Conservation (phyloP, 2,888 invertebrate species). For the Nymphalis polychloros region DNA sequence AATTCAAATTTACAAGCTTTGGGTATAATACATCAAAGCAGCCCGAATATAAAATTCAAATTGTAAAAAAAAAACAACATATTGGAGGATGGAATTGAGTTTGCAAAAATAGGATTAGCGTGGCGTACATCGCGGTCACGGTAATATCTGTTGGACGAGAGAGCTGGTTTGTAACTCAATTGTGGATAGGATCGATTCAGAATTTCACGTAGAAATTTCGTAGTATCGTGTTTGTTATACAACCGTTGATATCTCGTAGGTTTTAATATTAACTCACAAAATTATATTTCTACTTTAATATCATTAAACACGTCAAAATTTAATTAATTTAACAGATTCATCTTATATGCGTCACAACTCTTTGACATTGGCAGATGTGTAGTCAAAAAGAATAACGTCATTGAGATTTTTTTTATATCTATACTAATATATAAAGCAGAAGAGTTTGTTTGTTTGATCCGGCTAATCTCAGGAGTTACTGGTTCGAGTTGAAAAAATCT, state of each 20-base stretch:
- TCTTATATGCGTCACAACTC: too few relatives aligned
- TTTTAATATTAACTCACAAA: background rate
- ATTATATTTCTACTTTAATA: too few relatives aligned
- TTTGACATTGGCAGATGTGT: too few relatives aligned
- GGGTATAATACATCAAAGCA: background rate
- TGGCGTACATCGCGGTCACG: conserved; percentile 43
- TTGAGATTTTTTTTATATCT: too few relatives aligned
- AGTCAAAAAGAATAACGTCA: too few relatives aligned
- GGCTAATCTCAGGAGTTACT: too few relatives aligned
- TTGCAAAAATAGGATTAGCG: conserved; percentile 60
- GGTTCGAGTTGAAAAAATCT: too few relatives aligned
- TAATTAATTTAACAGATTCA: too few relatives aligned
- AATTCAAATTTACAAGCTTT: background rate
- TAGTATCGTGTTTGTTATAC: conserved; percentile 36
- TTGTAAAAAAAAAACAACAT: conserved; percentile 1
- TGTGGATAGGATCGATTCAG: conserved; percentile 47
- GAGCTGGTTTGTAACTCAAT: conserved; percentile 58
- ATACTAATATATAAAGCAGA: too few relatives aligned
- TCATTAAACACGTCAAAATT: too few relatives aligned
- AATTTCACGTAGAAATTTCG: conserved; percentile 53
- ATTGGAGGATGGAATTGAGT: conserved; percentile 45
- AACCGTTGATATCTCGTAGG: conserved; percentile 11
- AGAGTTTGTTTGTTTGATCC: too few relatives aligned
- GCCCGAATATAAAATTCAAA: background rate
- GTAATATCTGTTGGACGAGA: conserved; percentile 49